phyloP scores from a whole-genome alignment of 2,797 vertebrate species.

The Australoheros facetus region DNA sequence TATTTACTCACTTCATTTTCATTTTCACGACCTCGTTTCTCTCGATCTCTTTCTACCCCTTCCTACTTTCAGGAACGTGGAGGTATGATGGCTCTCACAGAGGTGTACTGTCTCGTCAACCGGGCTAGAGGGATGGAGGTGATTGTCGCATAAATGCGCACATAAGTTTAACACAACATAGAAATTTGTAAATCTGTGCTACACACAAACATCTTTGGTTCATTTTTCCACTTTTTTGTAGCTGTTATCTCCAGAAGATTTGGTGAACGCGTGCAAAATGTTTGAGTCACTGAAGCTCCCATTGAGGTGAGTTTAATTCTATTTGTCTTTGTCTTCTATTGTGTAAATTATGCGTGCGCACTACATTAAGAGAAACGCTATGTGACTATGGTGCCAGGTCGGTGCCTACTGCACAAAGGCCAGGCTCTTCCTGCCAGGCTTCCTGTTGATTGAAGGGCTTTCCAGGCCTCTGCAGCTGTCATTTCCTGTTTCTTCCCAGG shows the following conservation, averaged over 20 bases:
- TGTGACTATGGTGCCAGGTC: constrained; percentile 39
- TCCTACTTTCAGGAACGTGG: constrained; percentile 86
- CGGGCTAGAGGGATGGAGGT: constrained; percentile 97
- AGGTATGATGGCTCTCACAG: constrained; percentile 97
- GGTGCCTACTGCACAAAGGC: constrained; percentile 58
- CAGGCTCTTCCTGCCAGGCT: constrained; percentile 81
- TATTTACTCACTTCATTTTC: background rate
- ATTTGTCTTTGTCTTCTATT: constrained; percentile 27
- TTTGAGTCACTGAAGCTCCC: constrained; percentile 93
- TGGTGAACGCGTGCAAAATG: constrained; percentile 96
- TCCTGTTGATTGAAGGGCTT: constrained; percentile 82
- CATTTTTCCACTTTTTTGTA: constrained; percentile 46
- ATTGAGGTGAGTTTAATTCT: constrained; percentile 83
- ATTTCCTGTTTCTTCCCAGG: constrained; percentile 72
- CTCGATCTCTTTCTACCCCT: background rate
- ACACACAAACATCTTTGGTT: background rate
- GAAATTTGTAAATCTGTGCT: background rate
- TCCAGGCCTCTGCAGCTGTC: constrained; percentile 66
- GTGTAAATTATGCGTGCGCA: background rate
- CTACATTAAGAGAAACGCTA: constrained; percentile 6
- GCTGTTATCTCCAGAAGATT: constrained; percentile 97
- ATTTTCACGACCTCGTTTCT: background rate
- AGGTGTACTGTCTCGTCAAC: constrained; percentile 98
- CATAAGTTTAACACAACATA: background rate
- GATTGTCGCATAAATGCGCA: constrained; percentile 40